Base-by-base conservation (phyloP, 2,888 invertebrate genomes). In the Oscheius sp. region DNA sequence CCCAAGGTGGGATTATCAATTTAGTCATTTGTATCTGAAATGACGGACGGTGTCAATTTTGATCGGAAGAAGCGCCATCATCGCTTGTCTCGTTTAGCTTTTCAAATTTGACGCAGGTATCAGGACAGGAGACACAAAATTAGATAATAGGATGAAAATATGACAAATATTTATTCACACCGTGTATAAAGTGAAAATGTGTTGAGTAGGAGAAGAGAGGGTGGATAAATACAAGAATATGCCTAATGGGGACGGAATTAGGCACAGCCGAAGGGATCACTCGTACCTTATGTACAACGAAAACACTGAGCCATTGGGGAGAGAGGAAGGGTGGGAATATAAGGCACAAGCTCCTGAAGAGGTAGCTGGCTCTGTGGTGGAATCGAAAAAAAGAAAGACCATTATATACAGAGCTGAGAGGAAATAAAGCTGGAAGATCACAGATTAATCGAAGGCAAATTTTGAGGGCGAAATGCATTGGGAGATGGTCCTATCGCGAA, bases 401-500 rank as follows among this genome's bases (percentile, higher is more conserved):
- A 61, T 25, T 66, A 63, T 63, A 45, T 66, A 66, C 66, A 63
- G 13, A 21, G 43, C 23, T 16, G 35, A 35, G 43, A 18, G 43
- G 18, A 2, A 29, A 52, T 66, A 66, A 66, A 66, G 66, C 66
- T 66, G 49, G 18, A 46, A 27, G 21, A 66, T 66, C 66, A 66
- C 66, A 52, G 66, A 18, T 23, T 43, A 63, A 43, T n/a, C 13
- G 61, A 41, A n/a, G 46, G n/a, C 27, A 25, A 27, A 16, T 12
- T 29, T n/a, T 13, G 58, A 6, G 35, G 35, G 35, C 35, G 61
- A 18, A 41, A 25, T 66, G 29, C 52, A 66, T n/a, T 21, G 21
- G 46, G 63, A 63, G 25, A 66, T 35, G 9, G 76, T 80, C 6
- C 80, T 66, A 61, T 78, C 80, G 23, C 80, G 78, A 64, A 80